Evolutionary conservation across 2,888 invertebrate species (phyloP).

Genomic region (Neoaliturus tenellus): DNA sequence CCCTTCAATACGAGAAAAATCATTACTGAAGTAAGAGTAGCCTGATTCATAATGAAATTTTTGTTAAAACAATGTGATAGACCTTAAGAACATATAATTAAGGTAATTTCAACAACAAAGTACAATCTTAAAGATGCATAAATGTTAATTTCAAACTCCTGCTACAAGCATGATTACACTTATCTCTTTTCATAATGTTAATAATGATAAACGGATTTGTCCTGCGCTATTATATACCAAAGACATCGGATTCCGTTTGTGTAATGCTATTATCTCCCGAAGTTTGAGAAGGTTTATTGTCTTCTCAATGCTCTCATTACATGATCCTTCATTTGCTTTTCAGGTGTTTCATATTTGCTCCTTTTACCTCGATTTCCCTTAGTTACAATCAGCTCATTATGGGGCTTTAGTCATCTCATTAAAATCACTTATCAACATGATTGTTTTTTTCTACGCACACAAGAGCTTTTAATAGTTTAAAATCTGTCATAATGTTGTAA

Average conservation of each 20-base stretch:
- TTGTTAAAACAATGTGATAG: no score
- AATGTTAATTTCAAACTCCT: neutral
- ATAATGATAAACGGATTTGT: neutral
- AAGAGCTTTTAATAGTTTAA: no score
- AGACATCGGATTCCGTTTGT: neutral
- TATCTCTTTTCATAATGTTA: neutral
- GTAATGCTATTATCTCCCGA: constrained; percentile 3
- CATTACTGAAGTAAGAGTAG: no score
- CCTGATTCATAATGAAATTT: no score
- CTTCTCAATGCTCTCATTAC: neutral
- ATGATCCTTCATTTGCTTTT: neutral
- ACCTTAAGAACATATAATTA: no score
- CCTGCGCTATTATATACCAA: neutral
- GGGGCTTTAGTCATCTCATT: neutral
- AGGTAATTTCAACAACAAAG: no score
- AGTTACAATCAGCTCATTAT: neutral
- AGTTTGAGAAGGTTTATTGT: neutral
- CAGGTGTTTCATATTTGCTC: neutral
- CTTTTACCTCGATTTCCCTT: neutral
- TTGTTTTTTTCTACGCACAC: no score
- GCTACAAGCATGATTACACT: neutral
- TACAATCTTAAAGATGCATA: no score
- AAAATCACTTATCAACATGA: neutral
- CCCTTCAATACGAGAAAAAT: no score
- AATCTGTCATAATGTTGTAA: no score